These are phyloP conservation scores for Drosophila paranaensis DNA, from an alignment of 2,888 invertebrate genomes.

Conservation along the genomic window DNA sequence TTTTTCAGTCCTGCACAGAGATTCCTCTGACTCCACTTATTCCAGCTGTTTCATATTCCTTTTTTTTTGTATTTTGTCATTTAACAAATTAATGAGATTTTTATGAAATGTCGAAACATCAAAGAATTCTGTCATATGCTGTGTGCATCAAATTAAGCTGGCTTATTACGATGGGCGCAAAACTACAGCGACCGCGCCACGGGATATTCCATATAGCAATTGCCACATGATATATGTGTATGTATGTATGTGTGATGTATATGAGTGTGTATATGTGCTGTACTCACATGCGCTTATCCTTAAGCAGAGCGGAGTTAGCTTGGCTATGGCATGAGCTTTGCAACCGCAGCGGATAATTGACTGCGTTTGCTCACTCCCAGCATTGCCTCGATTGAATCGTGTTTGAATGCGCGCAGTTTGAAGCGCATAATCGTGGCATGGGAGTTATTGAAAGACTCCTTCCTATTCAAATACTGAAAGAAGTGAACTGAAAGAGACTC, in stretches of 20 bases:
- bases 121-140: slow-evolving; percentile 43
- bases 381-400: not conserved
- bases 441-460: not conserved
- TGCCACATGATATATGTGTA: not conserved
- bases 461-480: no score
- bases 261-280: not conserved
- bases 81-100: slow-evolving; percentile 65
- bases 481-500: not conserved
- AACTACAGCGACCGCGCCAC: slow-evolving; percentile 33
- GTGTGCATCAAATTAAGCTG: slow-evolving; percentile 59
- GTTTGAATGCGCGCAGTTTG: not conserved
- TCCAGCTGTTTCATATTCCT: not conserved
- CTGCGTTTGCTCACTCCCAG: not conserved
- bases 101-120: slow-evolving; percentile 60
- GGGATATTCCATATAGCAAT: slow-evolving; percentile 20
- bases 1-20: slow-evolving; percentile 26
- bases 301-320: not conserved
- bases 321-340: not conserved
- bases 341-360: not conserved
- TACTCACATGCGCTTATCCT: slow-evolving; percentile 1
- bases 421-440: no score
- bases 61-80: slow-evolving; percentile 18
- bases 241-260: not conserved
- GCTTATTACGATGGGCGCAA: slow-evolving; percentile 53
- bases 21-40: slow-evolving; percentile 7